Evolutionary conservation across 2,888 invertebrate species (phyloP).

Genomic region (Adela reaumurella): DNA sequence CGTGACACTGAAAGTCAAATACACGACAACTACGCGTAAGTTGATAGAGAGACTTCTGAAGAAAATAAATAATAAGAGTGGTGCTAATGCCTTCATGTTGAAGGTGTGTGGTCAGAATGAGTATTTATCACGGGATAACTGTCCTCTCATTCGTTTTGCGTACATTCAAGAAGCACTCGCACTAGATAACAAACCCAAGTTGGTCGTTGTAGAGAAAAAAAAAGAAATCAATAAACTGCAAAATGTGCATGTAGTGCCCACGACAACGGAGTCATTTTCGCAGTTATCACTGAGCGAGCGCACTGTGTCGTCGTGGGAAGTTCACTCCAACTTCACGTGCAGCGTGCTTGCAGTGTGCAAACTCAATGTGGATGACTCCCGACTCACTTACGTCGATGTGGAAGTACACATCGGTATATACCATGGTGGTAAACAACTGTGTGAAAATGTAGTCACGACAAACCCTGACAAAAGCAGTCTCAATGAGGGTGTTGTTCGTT

Average conservation of each 20-base stretch:
- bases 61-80: no score
- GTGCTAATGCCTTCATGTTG: not conserved
- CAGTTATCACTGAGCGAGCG: constrained; percentile 52
- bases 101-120: not conserved
- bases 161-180: not conserved
- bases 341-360: constrained; percentile 67
- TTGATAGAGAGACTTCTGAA: not conserved
- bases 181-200: not conserved
- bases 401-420: constrained; percentile 82
- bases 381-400: constrained; percentile 73
- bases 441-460: constrained; percentile 70
- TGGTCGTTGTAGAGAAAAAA: not conserved
- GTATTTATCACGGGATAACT: not conserved
- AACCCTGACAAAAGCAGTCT: constrained; percentile 52
- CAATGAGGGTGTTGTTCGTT: constrained; percentile 58
- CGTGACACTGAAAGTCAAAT: not conserved
- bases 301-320: constrained; percentile 67
- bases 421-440: constrained; percentile 84
- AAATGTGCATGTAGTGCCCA: constrained; percentile 19
- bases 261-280: constrained; percentile 63
- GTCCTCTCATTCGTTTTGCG: not conserved
- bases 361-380: constrained; percentile 72
- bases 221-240: not conserved
- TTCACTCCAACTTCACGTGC: constrained; percentile 65
- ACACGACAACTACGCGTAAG: not conserved